phyloP scores from a whole-genome alignment of 2,888 invertebrate genomes.

The Itoplectis maculator region DNA sequence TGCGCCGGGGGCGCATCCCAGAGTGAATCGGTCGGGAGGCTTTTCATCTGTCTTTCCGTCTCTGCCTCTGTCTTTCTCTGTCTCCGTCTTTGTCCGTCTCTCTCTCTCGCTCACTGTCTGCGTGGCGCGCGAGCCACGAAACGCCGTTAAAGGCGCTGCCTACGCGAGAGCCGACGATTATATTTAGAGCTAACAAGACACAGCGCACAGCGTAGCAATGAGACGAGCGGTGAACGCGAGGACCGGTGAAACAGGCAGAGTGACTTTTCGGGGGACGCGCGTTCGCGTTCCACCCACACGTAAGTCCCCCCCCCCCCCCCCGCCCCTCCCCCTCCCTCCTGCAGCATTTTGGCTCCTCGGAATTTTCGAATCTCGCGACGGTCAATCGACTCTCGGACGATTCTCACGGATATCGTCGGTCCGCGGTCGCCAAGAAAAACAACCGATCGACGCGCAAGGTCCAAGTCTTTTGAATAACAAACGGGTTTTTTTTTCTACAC shows the following conservation, averaged over 20 bases:
- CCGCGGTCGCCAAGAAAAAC: conserved; percentile 1
- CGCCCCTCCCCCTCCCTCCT: too few species aligned
- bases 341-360: conserved; percentile 1
- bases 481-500: not conserved
- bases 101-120: not conserved
- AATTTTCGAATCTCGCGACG: conserved; percentile 3
- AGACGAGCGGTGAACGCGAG: not conserved
- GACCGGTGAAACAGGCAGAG: conserved; percentile 16
- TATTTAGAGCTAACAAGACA: conserved; percentile 68
- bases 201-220: conserved; percentile 61
- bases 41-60: not conserved
- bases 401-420: not conserved
- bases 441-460: not conserved
- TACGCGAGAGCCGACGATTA: conserved; percentile 62
- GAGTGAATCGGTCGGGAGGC: conserved; percentile 23
- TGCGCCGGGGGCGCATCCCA: not conserved
- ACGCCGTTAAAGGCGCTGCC: conserved; percentile 68
- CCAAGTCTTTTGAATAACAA: not conserved
- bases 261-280: conserved; percentile 22
- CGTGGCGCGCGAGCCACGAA: conserved; percentile 38
- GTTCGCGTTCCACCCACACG: conserved; percentile 16
- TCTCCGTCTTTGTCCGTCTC: not conserved
- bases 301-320: not conserved
- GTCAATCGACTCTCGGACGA: not conserved
- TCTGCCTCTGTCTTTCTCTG: not conserved